These are phyloP conservation scores for Emydoidea blandingii DNA, from an alignment of 2,797 vertebrate genomes.

Conservation along the genomic window DNA sequence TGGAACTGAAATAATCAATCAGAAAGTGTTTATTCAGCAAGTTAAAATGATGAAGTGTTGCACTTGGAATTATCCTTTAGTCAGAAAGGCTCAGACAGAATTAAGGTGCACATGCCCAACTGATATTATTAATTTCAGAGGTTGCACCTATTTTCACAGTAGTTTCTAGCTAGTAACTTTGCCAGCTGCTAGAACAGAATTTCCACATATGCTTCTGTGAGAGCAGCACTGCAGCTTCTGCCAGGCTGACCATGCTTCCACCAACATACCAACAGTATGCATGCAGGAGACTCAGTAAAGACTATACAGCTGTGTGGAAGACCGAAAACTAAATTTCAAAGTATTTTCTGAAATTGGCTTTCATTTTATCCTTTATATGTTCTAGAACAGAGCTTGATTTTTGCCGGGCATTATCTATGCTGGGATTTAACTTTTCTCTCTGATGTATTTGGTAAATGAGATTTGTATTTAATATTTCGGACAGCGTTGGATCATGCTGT, in stretches of 20 bases:
- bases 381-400: background rate
- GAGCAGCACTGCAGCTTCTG: background rate
- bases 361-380: background rate
- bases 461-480: background rate
- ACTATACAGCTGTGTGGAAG: background rate
- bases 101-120: background rate
- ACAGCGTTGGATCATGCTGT: background rate
- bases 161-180: background rate
- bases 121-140: background rate
- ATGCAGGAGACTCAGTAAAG: fast-evolving
- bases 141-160: background rate
- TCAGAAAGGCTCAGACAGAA: slow-evolving; percentile 10
- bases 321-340: background rate
- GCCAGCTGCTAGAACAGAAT: fast-evolving
- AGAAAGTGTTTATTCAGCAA: slow-evolving; percentile 21
- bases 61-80: background rate
- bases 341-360: background rate
- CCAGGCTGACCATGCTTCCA: fast-evolving
- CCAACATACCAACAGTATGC: fast-evolving
- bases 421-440: background rate
- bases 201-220: background rate
- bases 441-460: slow-evolving; percentile 19
- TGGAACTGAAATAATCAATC: background rate
- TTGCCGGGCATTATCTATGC: background rate
- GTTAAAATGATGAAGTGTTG: background rate